phyloP scores from a whole-genome alignment of 2,888 invertebrate genomes.

The Mimachlamys varia region DNA sequence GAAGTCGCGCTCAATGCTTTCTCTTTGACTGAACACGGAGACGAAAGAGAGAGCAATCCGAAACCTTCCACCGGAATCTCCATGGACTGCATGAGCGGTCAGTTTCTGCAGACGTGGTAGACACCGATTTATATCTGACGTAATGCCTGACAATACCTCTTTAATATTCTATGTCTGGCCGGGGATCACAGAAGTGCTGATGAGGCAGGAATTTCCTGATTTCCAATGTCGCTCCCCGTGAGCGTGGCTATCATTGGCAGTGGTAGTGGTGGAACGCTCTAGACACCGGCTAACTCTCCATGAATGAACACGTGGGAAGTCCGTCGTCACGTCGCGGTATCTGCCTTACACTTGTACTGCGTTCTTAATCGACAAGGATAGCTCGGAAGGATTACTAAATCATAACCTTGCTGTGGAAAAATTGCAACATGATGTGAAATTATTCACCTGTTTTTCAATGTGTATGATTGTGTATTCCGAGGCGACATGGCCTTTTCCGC shows the following conservation, averaged over 20 bases:
- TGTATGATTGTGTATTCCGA: neutral
- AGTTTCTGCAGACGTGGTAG: neutral
- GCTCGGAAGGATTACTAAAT: neutral
- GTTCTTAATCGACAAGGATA: neutral
- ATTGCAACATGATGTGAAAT: neutral
- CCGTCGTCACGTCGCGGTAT: neutral
- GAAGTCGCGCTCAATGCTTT: neutral
- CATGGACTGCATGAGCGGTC: neutral
- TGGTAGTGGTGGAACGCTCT: constrained; percentile 1
- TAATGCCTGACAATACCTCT: neutral
- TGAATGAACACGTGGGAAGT: constrained; percentile 22
- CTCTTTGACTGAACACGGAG: neutral
- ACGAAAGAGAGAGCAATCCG: neutral
- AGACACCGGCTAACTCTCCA: neutral
- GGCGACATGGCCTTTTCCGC: constrained; percentile 5
- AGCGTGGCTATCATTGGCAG: neutral
- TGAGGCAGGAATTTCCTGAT: neutral
- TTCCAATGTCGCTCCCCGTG: neutral
- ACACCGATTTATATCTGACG: neutral
- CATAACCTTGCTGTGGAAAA: neutral
- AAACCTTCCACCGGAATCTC: neutral
- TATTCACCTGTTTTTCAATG: constrained; percentile 21
- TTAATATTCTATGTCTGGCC: neutral
- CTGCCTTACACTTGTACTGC: too few species aligned
- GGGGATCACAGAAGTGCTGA: neutral